Base-by-base conservation (phyloP, 2,888 invertebrate genomes). In the Dugesia japonica region DNA sequence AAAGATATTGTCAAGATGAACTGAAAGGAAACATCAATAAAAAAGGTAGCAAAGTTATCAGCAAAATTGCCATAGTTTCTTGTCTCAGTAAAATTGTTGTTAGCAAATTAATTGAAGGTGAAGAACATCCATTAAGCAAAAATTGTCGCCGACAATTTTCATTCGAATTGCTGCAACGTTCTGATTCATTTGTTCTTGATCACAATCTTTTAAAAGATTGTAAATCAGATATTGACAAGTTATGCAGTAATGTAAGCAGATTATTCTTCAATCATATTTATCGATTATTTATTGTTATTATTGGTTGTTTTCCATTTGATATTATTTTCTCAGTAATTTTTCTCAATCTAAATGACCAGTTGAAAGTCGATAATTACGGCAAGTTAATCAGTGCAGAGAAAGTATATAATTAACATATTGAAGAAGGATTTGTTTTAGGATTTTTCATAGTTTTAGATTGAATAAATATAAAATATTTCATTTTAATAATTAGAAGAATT, bases 101-200 rank as follows among this genome's bases (percentile, higher is more conserved):
- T 1, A 56, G 7, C 9, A 13, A 4, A 56, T 23, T 56, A 20
- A 23, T 56, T n/a, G 56, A 56, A 7, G 56, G 56, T 9, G 7
- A 56, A 7, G 56, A 56, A 23, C 56, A 56, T 56, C 56, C 56
- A 1, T 23, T 56, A n/a, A 56, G 56, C 17, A 56, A 56, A 56
- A 56, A 9, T 26, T 98, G 95, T 83, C 88, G 92, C 33, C 91
- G 92, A 82, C 94, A 97, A 83, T 86, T 97, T 23, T 89, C 90
- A 82, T 90, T 91, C 74, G 94, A 97, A 83, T 87, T 95, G 28
- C 90, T 94, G 81, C 92, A 94, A 82, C 83, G 93, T 84, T 89
- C 92, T 79, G 94, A 95, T 86, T 92, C 89, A 82, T 90, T 92
- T 79, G 89, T 90, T 79, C 88, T 86, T 17, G 86, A 86, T 79